Evolutionary conservation across 2,797 vertebrate species (phyloP).

Genomic region (Uromys caudimaculatus): DNA sequence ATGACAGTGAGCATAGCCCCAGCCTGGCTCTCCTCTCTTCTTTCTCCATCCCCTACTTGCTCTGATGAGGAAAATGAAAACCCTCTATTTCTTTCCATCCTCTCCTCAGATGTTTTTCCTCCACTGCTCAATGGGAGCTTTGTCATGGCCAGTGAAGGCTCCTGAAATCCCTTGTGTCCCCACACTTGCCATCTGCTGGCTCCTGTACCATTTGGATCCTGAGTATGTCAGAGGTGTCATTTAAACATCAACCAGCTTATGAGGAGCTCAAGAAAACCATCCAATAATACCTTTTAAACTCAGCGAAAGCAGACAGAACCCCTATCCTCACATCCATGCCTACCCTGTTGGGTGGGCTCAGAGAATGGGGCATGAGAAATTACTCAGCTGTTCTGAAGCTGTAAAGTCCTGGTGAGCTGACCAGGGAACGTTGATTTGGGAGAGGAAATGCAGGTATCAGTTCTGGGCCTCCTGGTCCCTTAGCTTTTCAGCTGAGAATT

Average conservation of each 20-base stretch:
- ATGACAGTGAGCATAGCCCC: neutral
- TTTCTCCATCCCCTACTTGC: neutral
- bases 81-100: constrained; percentile 77
- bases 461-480: neutral
- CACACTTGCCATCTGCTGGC: constrained; percentile 91
- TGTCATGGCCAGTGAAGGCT: constrained; percentile 89
- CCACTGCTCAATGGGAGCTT: constrained; percentile 90
- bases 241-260: constrained; percentile 90
- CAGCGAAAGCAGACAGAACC: constrained; percentile 63
- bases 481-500: neutral
- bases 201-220: constrained; percentile 87
- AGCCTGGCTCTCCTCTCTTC: constrained; percentile 67
- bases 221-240: constrained; percentile 89
- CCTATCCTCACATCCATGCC: neutral
- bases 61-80: constrained; percentile 88
- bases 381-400: neutral
- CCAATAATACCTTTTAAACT: constrained; percentile 82
- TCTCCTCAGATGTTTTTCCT: constrained; percentile 68
- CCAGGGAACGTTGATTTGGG: neutral
- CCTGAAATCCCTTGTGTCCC: constrained; percentile 91
- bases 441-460: neutral
- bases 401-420: neutral
- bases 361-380: neutral
- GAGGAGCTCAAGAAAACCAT: constrained; percentile 89
- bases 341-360: neutral